Evolutionary conservation across 2,888 invertebrate species (phyloP), one percentile per base, ranked within the genome.

Genomic region (Lordiphosa andalusiaca): DNA sequence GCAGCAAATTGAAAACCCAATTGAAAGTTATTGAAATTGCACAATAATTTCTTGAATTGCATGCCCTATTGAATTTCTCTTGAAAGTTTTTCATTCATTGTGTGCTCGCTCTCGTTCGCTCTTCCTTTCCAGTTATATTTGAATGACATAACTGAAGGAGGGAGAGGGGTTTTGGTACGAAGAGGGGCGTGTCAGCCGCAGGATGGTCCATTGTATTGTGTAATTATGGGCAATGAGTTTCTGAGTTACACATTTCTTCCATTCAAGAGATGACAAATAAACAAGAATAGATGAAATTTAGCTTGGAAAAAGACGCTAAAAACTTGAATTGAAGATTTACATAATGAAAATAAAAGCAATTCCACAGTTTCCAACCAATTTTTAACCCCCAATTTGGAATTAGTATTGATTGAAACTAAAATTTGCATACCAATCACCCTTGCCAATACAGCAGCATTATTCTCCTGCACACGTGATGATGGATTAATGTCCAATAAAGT

Each of bases 11-110:
- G 77, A 77, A 80, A 82, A 82, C 80, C 71, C 80, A 80, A 80
- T 80, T 82, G 83, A 84, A 80, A 82, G 85, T 80, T 84, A 80
- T 80, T 80, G 85, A 80, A 80, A 80, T 84, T 80, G 83, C 83
- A 83, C 80, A 80, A 80, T 82, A 84, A 84, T 84, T 84, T 80
- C 80, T 73, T 75, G 71, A 82, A 80, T 80, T 82, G 85, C 80
- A 84, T 82, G 80, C 83, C 58, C 83, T 83, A 80, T 80, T 80
- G 80, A 80, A 84, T 84, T 71, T 62, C 82, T 67, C 62, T 67
- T 77, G 63, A 67, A 77, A 77, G 74, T 84, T 77, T 73, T 47
- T 12, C 38, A 49, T 46, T 9, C 9, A 30, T 30, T 30, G 30
- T 30, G 30, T 30, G 30, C 30, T 30, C 47, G 25, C 41, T 52